Base-by-base conservation (phyloP, 2,888 invertebrate genomes). In the Monoplex corrugatus region DNA sequence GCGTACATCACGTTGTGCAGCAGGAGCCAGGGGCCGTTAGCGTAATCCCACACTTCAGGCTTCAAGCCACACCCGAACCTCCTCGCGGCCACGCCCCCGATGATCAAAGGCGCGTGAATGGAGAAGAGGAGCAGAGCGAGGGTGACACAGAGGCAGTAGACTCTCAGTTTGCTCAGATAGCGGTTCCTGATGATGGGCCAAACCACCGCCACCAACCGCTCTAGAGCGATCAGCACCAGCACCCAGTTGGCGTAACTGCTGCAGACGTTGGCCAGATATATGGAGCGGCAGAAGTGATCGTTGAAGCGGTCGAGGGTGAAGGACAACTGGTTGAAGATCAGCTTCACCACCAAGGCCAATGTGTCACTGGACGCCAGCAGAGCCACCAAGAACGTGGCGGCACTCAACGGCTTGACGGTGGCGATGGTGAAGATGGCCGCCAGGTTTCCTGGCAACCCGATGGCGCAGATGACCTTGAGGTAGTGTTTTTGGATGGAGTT, bases 191-290 rank as follows among this genome's bases (percentile, higher is more conserved):
- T 19, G 6, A 85, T 28, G 68, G 86, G 86, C 68, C 40, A 35
- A 13, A 43, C 28, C 40, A 86, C 86, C 68, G 86, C 86, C 40
- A 94, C 87, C 68, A 89, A 87, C 6, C 91, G 72, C 35, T 91
- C 91, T 13, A 85, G 80, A 38, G 91, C 89, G 89, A 91, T 89
- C 19, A 90, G 84, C 2, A 91, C 87, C 16, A 91, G 89, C 19
- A 91, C 44, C 91, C 91, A 91, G 89, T 91, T 91, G 32, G 91
- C 90, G 68, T 89, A 68, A 23, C 87, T 90, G 40, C 89, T 78
- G 88, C 50, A 89, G 35, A 89, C 28, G 86, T 68, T 68, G 40
- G 63, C 50, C 13, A 86, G 68, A 6, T 32, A 1, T 28, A 38
- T 16, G 68, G 28, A 3, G n/a, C 86, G 86, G 86, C 86, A 86